Conservation (phyloP, 1,140 invertebrate genomes). For the Sarcophaga bullata region DNA sequence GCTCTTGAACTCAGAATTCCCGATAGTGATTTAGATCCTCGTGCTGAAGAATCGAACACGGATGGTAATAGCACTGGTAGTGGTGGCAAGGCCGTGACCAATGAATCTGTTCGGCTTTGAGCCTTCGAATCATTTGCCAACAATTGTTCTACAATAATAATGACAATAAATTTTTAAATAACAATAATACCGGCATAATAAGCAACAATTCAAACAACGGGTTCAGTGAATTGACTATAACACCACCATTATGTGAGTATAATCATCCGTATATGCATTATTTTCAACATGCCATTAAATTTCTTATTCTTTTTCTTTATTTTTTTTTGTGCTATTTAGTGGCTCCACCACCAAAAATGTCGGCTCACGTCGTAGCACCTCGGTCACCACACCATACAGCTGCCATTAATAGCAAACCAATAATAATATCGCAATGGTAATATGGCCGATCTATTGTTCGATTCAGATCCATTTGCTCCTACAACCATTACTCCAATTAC, state of each 20-base stretch:
- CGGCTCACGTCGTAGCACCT: slow-evolving; percentile 62
- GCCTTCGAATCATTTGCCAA: slow-evolving; percentile 66
- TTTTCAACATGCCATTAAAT: not conserved
- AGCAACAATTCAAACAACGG: slow-evolving; percentile 47
- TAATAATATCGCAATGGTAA: slow-evolving; percentile 67
- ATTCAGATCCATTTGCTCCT: slow-evolving; percentile 72
- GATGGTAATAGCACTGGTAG: slow-evolving; percentile 58
- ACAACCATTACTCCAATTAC: slow-evolving; percentile 45
- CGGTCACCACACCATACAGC: slow-evolving; percentile 48
- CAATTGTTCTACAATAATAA: slow-evolving; percentile 57
- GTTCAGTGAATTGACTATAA: slow-evolving; percentile 60
- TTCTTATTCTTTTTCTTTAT: slow-evolving; percentile 4
- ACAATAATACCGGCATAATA: slow-evolving; percentile 49
- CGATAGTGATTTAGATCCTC: slow-evolving; percentile 81
- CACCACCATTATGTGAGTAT: slow-evolving; percentile 75
- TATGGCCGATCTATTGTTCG: slow-evolving; percentile 71
- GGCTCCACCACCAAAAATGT: slow-evolving; percentile 81
- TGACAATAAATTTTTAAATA: slow-evolving; percentile 55
- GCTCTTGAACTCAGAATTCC: slow-evolving; percentile 82
- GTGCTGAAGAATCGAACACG: slow-evolving; percentile 74
- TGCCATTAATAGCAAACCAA: slow-evolving; percentile 52
- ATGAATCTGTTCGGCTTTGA: slow-evolving; percentile 64
- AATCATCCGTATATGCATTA: too few species aligned
- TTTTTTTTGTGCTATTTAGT: slow-evolving; percentile 68
- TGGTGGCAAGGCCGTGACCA: slow-evolving; percentile 60